Evolutionary conservation across 2,113 vertebrate genomes (phyloP), one percentile per base, ranked within the genome.

Genomic region (Symphodus melops): DNA sequence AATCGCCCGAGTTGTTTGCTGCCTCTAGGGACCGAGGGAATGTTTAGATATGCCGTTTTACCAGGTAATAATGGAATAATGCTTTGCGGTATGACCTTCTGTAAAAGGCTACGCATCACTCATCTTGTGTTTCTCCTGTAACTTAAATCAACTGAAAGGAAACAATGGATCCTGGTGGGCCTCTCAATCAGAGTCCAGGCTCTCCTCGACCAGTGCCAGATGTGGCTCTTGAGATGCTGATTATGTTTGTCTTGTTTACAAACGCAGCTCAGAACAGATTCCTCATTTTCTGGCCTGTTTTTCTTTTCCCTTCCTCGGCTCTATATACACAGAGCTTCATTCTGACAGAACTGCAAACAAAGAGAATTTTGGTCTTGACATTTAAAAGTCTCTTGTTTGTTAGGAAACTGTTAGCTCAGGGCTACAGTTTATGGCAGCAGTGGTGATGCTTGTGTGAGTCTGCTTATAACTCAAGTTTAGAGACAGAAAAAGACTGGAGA

Each of bases 171-270:
- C 76, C 83, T 72, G 62, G 64, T 12, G 79, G 80, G 91, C 67
- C 79, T 65, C 82, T 88, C 88, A 85, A 87, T 92, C 88, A 90
- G 79, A 72, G 83, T 28, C 77, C 52, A 77, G 79, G 62, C 77
- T 52, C 17, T 9, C 54, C 68, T 72, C 79, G 77, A 89, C 68
- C 60, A 83, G 83, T 90, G 84, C 89, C 92, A 93, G 92, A 92
- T 91, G 92, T 90, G 83, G 64, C 78, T 91, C 86, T 77, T n/a
- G 54, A 81, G 89, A 90, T 83, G 70, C 72, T 91, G 87, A 92
- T 92, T 91, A 77, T 90, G 92, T 92, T 91, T 91, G 83, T 87
- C 86, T 91, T 91, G 88, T 91, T 92, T 92, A 87, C 82, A 76
- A 90, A 87, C 55, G 42, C 86, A 81, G 72, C 81, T 77, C 72